Conservation (phyloP, 2,113 vertebrate genomes). For the Dissostichus mawsoni region DNA sequence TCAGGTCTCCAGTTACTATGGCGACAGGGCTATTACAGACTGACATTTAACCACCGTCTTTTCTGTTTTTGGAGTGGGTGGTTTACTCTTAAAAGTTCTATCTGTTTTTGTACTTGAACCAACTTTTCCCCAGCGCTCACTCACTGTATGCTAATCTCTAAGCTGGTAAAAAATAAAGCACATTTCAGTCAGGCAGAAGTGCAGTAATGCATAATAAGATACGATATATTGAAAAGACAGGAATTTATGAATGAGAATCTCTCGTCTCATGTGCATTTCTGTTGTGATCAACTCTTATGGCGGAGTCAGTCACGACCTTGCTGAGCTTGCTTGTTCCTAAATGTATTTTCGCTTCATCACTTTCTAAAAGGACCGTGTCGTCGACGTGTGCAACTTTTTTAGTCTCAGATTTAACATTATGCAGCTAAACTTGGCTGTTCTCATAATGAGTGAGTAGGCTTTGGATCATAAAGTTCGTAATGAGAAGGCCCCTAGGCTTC, state of each 20-base stretch:
- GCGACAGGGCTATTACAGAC: conserved; percentile 60
- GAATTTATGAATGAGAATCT: conserved; percentile 23
- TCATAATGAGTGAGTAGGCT: conserved; percentile 5
- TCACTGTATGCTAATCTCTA: conserved; percentile 31
- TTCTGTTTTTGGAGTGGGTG: conserved; percentile 55
- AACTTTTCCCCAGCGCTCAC: conserved; percentile 30
- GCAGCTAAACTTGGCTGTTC: conserved; percentile 1
- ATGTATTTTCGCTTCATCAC: conserved; percentile 46
- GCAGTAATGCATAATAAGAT: conserved; percentile 2
- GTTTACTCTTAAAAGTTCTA: conserved; percentile 45
- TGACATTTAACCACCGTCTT: conserved; percentile 50
- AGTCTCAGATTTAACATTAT: conserved; percentile 31
- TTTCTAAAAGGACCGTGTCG: conserved; percentile 33
- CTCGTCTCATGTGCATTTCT: conserved; percentile 4
- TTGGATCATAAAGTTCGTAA: conserved; percentile 33
- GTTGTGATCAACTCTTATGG: conserved; percentile 6
- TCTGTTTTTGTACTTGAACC: conserved; percentile 25
- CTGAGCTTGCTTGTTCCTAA: conserved; percentile 25
- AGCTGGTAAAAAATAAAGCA: not conserved
- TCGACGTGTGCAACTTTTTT: conserved; percentile 40
- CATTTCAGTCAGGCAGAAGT: not conserved
- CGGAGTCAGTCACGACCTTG: conserved; percentile 23
- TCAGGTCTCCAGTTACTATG: conserved; percentile 67
- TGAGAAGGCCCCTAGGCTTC: conserved; percentile 1
- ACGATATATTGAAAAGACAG: not conserved